Percentiles rank a stretch among this genome's conserved stretches.
phyloP scores from a whole-genome alignment of 2,888 invertebrate species.

The Panzeria rudis region DNA sequence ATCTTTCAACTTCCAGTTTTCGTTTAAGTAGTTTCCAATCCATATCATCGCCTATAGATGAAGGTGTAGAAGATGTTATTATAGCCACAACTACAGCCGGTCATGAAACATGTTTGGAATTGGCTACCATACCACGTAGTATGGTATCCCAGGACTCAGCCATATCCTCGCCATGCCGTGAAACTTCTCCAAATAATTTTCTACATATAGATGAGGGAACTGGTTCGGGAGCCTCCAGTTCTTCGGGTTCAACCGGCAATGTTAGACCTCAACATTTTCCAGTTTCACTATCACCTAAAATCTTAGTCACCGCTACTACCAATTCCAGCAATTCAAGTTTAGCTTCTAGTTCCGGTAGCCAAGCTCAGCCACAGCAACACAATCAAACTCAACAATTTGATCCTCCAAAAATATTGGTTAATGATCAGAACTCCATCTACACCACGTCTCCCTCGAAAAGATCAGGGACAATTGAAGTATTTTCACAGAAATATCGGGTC shows the following conservation, averaged over 20 bases:
- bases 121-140: constrained; percentile 81
- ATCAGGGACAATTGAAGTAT: constrained; percentile 83
- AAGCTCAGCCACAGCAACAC: constrained; percentile 68
- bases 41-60: constrained; percentile 83
- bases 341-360: constrained; percentile 73
- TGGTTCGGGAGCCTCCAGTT: constrained; percentile 78
- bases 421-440: constrained; percentile 84
- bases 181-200: constrained; percentile 81
- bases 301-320: constrained; percentile 80
- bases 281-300: constrained; percentile 82
- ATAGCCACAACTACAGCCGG: constrained; percentile 82
- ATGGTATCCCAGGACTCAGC: constrained; percentile 83
- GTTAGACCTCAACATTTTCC: constrained; percentile 82
- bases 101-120: constrained; percentile 81
- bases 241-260: constrained; percentile 78
- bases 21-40: constrained; percentile 83
- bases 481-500: constrained; percentile 84
- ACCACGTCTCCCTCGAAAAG: constrained; percentile 84
- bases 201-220: constrained; percentile 80
- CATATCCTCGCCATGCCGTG: constrained; percentile 82
- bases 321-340: constrained; percentile 80
- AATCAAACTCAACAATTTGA: constrained; percentile 80
- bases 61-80: constrained; percentile 83
- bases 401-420: constrained; percentile 84
- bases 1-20: constrained; percentile 83